Evolutionary conservation across 2,888 invertebrate species (phyloP), one percentile per base, ranked within the genome.

Genomic region (Orthosia incerta): DNA sequence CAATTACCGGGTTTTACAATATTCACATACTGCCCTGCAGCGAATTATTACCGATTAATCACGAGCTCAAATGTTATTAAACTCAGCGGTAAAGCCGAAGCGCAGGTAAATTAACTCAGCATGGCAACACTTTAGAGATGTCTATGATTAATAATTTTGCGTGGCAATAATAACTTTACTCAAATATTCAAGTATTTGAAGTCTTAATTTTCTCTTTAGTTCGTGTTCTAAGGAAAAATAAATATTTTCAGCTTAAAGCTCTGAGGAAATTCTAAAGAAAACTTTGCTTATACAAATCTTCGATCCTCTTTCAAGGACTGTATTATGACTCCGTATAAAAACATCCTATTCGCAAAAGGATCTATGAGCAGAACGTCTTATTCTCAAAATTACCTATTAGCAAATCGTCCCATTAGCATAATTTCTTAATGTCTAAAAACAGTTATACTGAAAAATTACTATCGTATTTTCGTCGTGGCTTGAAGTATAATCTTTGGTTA

Each of bases 1-100:
- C 60, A 80, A 68, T 71, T 80, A 80, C n/a, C 50, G 16, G 31
- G n/a, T n/a, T n/a, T n/a, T n/a, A n/a, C n/a, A n/a, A n/a, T 69
- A 79, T 74, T 74, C 69, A 31, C 31, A n/a, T 13, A 39, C 2
- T n/a, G 31, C 59, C 18, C 31, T 74, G 65, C 79, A 74, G 55
- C 1, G 7, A 39, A 39, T 39, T 39, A 39, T 39, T 39, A 39
- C 39, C 9, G 9, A 39, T 74, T 57, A 56, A 55, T 51, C 15
- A 62, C 20, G 23, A 69, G 63, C 45, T 70, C 31, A 59, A 60
- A 63, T 64, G 60, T 31, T 31, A 31, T 31, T 31, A 56, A 60
- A 50, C 55, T 55, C 53, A 39, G 13, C 51, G 15, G 31, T 13
- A 51, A 56, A 63, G 18, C 50, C 39, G 59, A 18, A 26, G 20